Evolutionary conservation across 1,140 invertebrate genomes (phyloP).

Genomic region (Drosophila lowei): DNA sequence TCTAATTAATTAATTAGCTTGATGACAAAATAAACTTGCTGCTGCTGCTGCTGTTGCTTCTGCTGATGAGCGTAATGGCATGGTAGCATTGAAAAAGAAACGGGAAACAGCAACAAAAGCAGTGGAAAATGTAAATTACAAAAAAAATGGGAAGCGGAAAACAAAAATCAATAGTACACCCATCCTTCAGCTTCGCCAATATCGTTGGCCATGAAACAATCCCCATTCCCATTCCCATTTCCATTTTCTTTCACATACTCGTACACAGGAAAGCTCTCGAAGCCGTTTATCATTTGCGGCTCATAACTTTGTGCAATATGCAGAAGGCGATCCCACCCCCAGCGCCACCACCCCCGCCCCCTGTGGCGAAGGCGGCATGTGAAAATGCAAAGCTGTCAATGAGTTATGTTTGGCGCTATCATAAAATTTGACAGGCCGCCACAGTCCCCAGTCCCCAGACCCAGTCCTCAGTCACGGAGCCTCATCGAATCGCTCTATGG

Average conservation of each 20-base stretch:
- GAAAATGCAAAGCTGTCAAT: slow-evolving; percentile 82
- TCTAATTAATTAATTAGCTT: slow-evolving; percentile 81
- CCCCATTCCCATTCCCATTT: not conserved
- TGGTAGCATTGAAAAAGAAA: not conserved
- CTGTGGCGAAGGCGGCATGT: slow-evolving; percentile 49
- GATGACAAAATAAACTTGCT: slow-evolving; percentile 75
- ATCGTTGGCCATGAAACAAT: no score
- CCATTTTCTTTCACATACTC: not conserved
- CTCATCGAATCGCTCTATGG: slow-evolving; percentile 16
- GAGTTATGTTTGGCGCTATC: slow-evolving; percentile 81
- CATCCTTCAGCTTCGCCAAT: no score
- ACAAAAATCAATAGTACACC: slow-evolving; percentile 21
- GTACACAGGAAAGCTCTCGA: slow-evolving; percentile 7
- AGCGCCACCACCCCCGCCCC: not conserved
- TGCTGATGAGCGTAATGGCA: slow-evolving; percentile 15
- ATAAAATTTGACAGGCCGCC: slow-evolving; percentile 74
- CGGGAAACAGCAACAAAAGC: slow-evolving; percentile 10
- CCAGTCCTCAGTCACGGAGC: not conserved
- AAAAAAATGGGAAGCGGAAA: not conserved
- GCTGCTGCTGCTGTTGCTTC: not conserved
- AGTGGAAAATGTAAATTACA: slow-evolving; percentile 31
- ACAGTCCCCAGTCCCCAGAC: not conserved
- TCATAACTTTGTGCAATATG: slow-evolving; percentile 82
- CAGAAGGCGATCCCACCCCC: slow-evolving; percentile 52
- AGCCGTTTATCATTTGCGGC: slow-evolving; percentile 81